A percentile compares a stretch with the other conserved stretches of the same genome.
phyloP scores from a whole-genome alignment of 2,888 invertebrate genomes.

The Drosophila prostipennis region DNA sequence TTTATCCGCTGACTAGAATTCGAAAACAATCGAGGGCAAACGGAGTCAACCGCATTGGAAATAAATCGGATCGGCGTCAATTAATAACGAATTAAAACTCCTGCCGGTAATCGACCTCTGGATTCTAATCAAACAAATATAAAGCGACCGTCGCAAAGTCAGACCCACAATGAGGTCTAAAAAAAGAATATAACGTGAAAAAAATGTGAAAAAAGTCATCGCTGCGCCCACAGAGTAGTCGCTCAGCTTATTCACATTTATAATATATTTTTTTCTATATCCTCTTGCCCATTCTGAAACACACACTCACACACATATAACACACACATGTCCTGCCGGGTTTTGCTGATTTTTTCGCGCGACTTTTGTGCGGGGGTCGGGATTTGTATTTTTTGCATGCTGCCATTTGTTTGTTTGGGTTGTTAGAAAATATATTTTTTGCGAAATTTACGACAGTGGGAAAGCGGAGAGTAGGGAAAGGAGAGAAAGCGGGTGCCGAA shows the following conservation, averaged over 20 bases:
- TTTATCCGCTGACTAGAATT: neutral
- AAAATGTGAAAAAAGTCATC: neutral
- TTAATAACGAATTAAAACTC: slow-evolving; percentile 52
- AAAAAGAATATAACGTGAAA: slow-evolving; percentile 6
- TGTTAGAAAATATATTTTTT: slow-evolving; percentile 81
- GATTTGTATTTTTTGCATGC: slow-evolving; percentile 60
- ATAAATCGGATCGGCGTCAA: slow-evolving; percentile 43
- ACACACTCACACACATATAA: slow-evolving; percentile 16
- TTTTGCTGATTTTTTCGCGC: slow-evolving; percentile 67
- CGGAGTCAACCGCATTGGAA: slow-evolving; percentile 18
- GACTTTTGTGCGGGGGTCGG: slow-evolving; percentile 69
- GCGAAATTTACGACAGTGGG: slow-evolving; percentile 58
- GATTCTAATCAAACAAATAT: slow-evolving; percentile 63
- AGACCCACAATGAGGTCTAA: slow-evolving; percentile 14
- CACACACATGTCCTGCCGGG: slow-evolving; percentile 25
- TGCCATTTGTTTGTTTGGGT: slow-evolving; percentile 76
- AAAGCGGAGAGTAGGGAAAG: slow-evolving; percentile 27
- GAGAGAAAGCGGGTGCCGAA: slow-evolving; percentile 34
- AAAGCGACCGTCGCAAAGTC: slow-evolving; percentile 28
- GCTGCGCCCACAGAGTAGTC: slow-evolving; percentile 46
- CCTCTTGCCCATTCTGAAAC: slow-evolving; percentile 29
- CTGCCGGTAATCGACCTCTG: slow-evolving; percentile 35
- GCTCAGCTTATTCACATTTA: slow-evolving; percentile 61
- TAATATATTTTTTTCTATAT: slow-evolving; percentile 64
- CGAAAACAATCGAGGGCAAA: slow-evolving; percentile 9